Evolutionary conservation across 2,797 vertebrate genomes (phyloP), one percentile per base, ranked within the genome.

Genomic region (Menidia menidia): DNA sequence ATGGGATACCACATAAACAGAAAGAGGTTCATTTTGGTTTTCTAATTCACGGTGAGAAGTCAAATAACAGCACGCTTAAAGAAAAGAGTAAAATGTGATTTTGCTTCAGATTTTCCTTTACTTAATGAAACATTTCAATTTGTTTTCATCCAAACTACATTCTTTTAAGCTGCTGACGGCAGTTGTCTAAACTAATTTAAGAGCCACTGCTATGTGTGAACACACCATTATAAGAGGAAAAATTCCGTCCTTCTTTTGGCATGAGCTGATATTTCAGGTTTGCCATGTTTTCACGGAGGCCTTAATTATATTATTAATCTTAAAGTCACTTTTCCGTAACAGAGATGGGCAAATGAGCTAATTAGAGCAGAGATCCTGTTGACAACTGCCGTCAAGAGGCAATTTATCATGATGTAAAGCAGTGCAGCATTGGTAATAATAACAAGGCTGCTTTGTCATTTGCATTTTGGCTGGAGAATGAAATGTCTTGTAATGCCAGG

Each of bases 311-410:
- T 76, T 52, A 45, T 76, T 52, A 45, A 78, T 77, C 52, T 68
- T 52, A 59, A 67, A 75, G 15, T 77, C 64, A 64, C 39, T 60
- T 67, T 81, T 59, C 2, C 39, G 64, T 11, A 12, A 1, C 52
- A 35, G 50, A 73, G 54, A 78, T 69, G 25, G 63, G 39, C 48
- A 53, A 80, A 77, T 81, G 54, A 67, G 42, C 68, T 77, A 79
- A 86, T 87, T 77, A 72, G 59, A 75, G 51, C 39, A 66, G 80
- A 71, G 67, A 74, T 71, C 42, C 33, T 73, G 71, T 48, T 78
- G 80, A 78, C 60, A 81, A 70, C 65, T 68, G 51, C 61, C 58
- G 56, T 33, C 32, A 69, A 62, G 74, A 83, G 57, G 64, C 67
- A 70, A 71, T 85, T 68, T 58, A 77, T 82, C 71, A 75, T 19